phyloP scores from a whole-genome alignment of 2,888 invertebrate genomes.

The Tipula vernalis region DNA sequence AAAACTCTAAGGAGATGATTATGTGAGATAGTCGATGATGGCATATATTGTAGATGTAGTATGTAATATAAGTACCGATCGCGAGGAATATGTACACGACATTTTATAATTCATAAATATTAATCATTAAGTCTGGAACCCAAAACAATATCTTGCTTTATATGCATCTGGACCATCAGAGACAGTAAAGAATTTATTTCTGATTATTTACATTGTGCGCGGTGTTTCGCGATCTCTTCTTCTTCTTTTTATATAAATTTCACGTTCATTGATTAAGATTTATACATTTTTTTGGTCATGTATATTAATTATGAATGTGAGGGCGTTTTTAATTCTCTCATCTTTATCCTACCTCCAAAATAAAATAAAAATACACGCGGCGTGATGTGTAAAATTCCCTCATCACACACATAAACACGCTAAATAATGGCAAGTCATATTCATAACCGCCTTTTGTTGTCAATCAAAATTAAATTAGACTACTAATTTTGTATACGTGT shows the following conservation, averaged over 20 bases:
- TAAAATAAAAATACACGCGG: too few species aligned
- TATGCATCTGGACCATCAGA: neutral
- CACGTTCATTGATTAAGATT: neutral
- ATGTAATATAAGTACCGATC: neutral
- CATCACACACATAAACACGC: neutral
- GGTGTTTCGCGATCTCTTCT: neutral
- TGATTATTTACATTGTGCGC: neutral
- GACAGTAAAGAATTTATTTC: neutral
- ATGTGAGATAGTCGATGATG: neutral
- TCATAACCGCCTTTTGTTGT: neutral
- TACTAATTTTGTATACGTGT: neutral
- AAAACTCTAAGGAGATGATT: neutral
- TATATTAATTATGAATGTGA: neutral
- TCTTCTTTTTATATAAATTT: neutral
- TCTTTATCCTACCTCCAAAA: neutral
- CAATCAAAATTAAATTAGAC: slow-evolving; percentile 4
- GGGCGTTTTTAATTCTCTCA: neutral
- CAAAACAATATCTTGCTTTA: neutral
- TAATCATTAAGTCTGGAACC: neutral
- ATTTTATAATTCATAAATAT: neutral
- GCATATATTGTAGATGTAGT: neutral
- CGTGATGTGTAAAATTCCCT: too few species aligned
- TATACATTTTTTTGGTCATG: neutral
- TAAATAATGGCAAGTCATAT: neutral
- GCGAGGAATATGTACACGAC: neutral